Base-by-base conservation (phyloP, 1,140 invertebrate species). In the Riptortus pedestris region DNA sequence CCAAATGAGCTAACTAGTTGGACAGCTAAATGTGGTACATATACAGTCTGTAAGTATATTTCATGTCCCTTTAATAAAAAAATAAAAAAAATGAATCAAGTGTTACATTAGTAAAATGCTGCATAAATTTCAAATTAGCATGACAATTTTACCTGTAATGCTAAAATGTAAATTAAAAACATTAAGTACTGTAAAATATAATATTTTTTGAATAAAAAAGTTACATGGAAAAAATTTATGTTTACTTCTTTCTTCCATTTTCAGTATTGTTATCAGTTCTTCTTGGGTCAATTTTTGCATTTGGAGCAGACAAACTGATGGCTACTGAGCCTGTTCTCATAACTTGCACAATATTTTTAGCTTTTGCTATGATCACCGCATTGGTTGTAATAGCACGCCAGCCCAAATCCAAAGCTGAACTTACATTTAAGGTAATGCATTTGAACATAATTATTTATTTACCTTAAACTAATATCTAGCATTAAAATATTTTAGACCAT, bases 351-450 rank as follows among this genome's bases (percentile, higher is more conserved):
- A 63, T 70, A n/a, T 3, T 61, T 20, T 63, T 74, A n/a, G 58
- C 72, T 12, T 69, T 72, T 16, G 4, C 73, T 2, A 59, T 77
- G 4, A 69, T 73, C 7, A 59, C 59, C 9, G 5, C 69, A 26
- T 18, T 65, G 1, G 60, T 76, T 28, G 63, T 75, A 11, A 47
- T 71, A 9, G 73, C 72, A 14, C 69, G 76, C 31, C 79, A 80
- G 66, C 79, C 79, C 16, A 68, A 70, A n/a, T 72, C 76, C 61
- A 67, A 73, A 22, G 62, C 68, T 26, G 67, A 75, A 45, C 63
- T 79, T 33, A 69, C 75, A 43, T 80, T 79, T 65, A 79, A 78
- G 71, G 78, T 79, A 71, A 61, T 51, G 18, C 3, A 11, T 4
- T 51, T 22, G 11, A 22, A 2, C 3, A 3, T 51, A 20, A 11